Evolutionary conservation across 2,888 invertebrate species (phyloP), one percentile per base, ranked within the genome.

Genomic region (Crematogaster levior): DNA sequence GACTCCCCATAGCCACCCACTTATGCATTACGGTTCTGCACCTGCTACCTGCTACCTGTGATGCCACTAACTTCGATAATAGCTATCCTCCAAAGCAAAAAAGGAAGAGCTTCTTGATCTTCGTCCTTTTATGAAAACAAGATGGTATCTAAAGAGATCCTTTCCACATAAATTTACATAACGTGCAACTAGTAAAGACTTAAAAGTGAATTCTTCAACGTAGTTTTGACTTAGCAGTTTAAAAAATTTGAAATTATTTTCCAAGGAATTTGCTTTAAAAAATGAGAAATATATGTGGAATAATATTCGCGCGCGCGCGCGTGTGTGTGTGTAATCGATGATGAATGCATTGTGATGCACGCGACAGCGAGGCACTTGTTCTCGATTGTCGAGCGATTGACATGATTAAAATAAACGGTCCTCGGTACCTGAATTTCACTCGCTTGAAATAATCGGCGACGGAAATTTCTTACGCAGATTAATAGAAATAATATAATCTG

Each of bases 11-110:
- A 85, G 51, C 65, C 86, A 85, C 85, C 89, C 88, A 90, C 85
- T 88, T 90, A 85, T 88, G 84, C 74, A 63, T 75, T 73, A 75
- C 81, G 73, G 21, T 88, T 48, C 48, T 18, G 84, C 89, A 90
- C 86, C 89, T 90, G 89, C 85, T 86, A 86, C 83, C 84, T 85
- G 83, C 21, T 48, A 48, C 48, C n/a, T 63, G 48, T 9, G 34
- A 46, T 12, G 12, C 18, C 18, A 66, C 27, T 40, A 72, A n/a
- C n/a, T 63, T 73, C 27, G n/a, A 40, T 61, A 61, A 15, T 15
- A 43, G 1, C 6, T 21, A 34, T 34, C 15, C 10, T 63, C 21
- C 18, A n/a, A n/a, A n/a, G 7, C 9, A 48, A 34, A 61, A 40
- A 43, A 43, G 24, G 10, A 40, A 72, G 12, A 27, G 27, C 7